Conservation (phyloP, 2,888 invertebrate species). For the Periphyllus acericola region DNA sequence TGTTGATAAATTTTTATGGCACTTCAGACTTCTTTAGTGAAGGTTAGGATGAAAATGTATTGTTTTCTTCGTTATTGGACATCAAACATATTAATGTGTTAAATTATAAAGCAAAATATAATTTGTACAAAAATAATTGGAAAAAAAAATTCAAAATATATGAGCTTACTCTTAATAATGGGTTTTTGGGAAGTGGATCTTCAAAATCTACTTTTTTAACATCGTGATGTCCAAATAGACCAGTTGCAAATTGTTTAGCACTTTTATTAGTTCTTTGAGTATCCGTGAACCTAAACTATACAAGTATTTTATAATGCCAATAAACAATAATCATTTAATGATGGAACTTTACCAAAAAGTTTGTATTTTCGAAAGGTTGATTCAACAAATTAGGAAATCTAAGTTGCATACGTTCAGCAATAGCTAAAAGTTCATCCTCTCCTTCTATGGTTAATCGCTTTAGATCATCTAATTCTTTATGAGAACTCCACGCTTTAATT, state of each 20-base stretch:
- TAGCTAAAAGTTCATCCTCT: slow-evolving; percentile 77
- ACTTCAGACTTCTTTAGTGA: too few relatives aligned
- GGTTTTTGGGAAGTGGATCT: slow-evolving; percentile 74
- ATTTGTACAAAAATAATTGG: too few relatives aligned
- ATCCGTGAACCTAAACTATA: slow-evolving; percentile 81
- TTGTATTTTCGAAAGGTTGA: slow-evolving; percentile 72
- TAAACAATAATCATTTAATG: too few relatives aligned
- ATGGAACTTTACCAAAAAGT: slow-evolving; percentile 70
- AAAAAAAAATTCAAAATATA: background rate
- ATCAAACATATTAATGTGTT: too few relatives aligned
- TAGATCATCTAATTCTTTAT: slow-evolving; percentile 70
- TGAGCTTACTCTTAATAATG: slow-evolving; percentile 74
- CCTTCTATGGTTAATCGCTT: slow-evolving; percentile 79
- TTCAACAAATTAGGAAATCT: slow-evolving; percentile 76
- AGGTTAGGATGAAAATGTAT: background rate
- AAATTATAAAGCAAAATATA: too few relatives aligned
- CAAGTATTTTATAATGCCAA: slow-evolving; percentile 37
- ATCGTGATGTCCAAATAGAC: slow-evolving; percentile 77
- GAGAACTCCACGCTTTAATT: slow-evolving; percentile 73
- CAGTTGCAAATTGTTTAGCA: slow-evolving; percentile 78
- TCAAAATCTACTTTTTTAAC: slow-evolving; percentile 75
- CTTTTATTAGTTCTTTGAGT: slow-evolving; percentile 81
- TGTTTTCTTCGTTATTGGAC: too few relatives aligned
- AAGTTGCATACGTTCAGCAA: slow-evolving; percentile 79
- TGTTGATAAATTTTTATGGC: too few relatives aligned